Percentiles rank a stretch among this genome's conserved stretches.
Evolutionary conservation across 2,797 vertebrate species (phyloP).

Genomic region (Discoglossus pictus): DNA sequence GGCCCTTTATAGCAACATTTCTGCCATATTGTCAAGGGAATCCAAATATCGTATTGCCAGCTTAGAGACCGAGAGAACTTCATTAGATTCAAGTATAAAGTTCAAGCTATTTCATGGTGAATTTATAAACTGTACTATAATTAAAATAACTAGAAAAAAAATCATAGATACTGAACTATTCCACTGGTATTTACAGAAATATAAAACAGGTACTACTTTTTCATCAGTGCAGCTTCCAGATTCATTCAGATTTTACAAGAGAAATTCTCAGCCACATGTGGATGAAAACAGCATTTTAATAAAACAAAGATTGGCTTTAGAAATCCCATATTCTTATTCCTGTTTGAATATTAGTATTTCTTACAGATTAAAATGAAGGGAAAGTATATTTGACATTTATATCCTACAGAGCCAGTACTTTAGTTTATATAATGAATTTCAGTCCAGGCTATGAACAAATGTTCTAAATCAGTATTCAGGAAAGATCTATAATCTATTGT

Average conservation of each 20-base stretch:
- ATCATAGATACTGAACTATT: slow-evolving; percentile 24
- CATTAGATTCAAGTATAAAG: slow-evolving; percentile 47
- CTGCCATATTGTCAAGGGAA: slow-evolving; percentile 36
- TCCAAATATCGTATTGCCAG: slow-evolving; percentile 40
- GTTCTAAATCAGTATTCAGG: no score
- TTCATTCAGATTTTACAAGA: no score
- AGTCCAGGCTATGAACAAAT: no score
- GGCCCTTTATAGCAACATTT: slow-evolving; percentile 37
- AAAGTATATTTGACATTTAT: neutral
- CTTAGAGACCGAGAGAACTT: slow-evolving; percentile 42
- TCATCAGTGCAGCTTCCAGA: no score
- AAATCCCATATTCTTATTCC: slow-evolving; percentile 14
- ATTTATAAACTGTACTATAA: slow-evolving; percentile 43
- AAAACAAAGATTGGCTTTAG: slow-evolving; percentile 14
- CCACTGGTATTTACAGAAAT: slow-evolving; percentile 28
- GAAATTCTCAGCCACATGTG: slow-evolving; percentile 3
- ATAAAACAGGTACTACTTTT: slow-evolving; percentile 37
- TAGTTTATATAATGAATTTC: no score
- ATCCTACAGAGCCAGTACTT: no score
- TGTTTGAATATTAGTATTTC: slow-evolving; percentile 20
- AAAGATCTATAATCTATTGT: no score
- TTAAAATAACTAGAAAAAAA: slow-evolving; percentile 41
- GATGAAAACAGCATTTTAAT: slow-evolving; percentile 9
- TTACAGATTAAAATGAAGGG: slow-evolving; percentile 1
- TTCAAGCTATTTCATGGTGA: slow-evolving; percentile 47